Conservation (phyloP, 2,888 invertebrate genomes). For the Aleiodes alternator region DNA sequence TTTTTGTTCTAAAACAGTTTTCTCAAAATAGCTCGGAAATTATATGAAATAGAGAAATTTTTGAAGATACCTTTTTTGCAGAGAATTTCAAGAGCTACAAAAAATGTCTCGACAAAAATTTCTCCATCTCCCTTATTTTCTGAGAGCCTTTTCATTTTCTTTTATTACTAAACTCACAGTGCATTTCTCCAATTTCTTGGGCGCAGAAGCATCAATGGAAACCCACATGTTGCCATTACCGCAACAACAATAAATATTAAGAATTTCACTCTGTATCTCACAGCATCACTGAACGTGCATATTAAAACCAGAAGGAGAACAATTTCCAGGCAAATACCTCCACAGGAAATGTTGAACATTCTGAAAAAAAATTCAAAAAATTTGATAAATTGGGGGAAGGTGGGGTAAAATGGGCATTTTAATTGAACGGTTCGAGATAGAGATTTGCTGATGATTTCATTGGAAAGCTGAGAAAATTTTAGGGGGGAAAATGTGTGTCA, state of each 20-base stretch:
- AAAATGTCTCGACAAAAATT: too few relatives aligned
- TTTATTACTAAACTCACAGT: slow-evolving; percentile 80
- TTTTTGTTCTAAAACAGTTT: neutral
- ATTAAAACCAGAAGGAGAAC: slow-evolving; percentile 65
- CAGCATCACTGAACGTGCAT: slow-evolving; percentile 78
- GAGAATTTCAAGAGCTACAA: too few relatives aligned
- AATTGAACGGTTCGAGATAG: too few relatives aligned
- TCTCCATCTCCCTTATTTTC: neutral
- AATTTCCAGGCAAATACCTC: slow-evolving; percentile 63
- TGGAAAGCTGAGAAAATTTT: too few relatives aligned
- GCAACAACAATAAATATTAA: slow-evolving; percentile 80
- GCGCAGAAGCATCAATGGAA: slow-evolving; percentile 86
- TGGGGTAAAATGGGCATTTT: too few relatives aligned
- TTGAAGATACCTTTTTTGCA: neutral
- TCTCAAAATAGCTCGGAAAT: too few relatives aligned
- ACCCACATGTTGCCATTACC: slow-evolving; percentile 65
- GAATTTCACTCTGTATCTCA: slow-evolving; percentile 85
- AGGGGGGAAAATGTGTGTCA: too few relatives aligned
- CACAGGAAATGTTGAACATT: slow-evolving; percentile 65
- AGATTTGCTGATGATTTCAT: too few relatives aligned
- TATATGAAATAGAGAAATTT: neutral
- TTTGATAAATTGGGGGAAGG: too few relatives aligned
- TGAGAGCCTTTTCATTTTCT: neutral
- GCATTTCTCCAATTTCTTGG: slow-evolving; percentile 87
- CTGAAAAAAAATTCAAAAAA: slow-evolving; percentile 57